Base-by-base conservation (phyloP, 2,888 invertebrate species). In the Malthinus flaveolus region DNA sequence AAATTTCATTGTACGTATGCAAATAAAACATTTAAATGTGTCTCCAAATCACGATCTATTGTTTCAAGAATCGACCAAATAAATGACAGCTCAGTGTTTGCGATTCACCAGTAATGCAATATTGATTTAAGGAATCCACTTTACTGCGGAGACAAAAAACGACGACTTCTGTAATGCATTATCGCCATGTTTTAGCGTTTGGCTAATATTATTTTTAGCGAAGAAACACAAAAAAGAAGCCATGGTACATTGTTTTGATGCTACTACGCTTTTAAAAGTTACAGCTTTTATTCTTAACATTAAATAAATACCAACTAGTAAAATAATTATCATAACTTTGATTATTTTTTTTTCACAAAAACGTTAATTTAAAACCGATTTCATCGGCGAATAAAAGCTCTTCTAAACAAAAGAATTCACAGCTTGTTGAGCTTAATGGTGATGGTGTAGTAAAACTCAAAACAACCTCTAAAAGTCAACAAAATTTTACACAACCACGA, bases 171-270 rank as follows among this genome's bases (percentile, higher is more conserved):
- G 69, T 69, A 70, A 70, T 70, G 69, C 68, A 70, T 68, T 68
- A 70, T 68, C 66, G 68, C 69, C 57, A 68, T 68, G 68, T 64
- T 66, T 68, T 62, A 68, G 66, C 66, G 66, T 70, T 42, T 68
- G 67, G 75, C 74, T 73, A 76, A 76, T 75, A 75, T 76, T 75
- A 76, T 76, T 75, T 75, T 74, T 75, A 75, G 72, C 70, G 70
- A 71, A 73, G 67, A 68, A 70, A 71, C 68, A 54, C 61, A 61
- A 68, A 70, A 67, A 70, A 63, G 67, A 68, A 73, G 67, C 71
- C 66, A 59, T 68, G 67, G 65, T 66, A 67, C 73, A 73, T 75
- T 75, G 75, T 75, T 75, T 75, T 75, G 74, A 75, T 75, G 74
- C 73, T 72, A 42, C 15, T 31, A 70, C 68, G 73, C 73, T 73